phyloP scores from a whole-genome alignment of 2,888 invertebrate species.

The Ophion ventricosus region DNA sequence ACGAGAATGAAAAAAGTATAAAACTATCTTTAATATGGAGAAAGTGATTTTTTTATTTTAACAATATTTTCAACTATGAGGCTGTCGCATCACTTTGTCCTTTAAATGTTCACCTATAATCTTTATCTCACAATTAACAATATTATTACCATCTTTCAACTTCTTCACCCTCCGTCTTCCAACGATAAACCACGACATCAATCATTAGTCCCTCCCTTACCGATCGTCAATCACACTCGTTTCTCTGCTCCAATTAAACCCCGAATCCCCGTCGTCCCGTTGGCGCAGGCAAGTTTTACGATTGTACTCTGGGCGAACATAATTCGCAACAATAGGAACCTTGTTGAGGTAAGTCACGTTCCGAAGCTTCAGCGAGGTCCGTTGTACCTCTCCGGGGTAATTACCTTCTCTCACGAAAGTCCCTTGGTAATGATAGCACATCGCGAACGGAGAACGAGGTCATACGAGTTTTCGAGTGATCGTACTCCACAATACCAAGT shows the following conservation, averaged over 20 bases:
- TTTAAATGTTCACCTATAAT: background rate
- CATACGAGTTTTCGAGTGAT: constrained; percentile 10
- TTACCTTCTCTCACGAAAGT: constrained; percentile 79
- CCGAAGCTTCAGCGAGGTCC: constrained; percentile 46
- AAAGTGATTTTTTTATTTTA: background rate
- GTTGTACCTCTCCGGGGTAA: constrained; percentile 67
- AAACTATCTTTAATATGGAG: background rate
- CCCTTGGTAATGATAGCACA: constrained; percentile 70
- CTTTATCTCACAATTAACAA: background rate
- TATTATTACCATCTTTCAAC: background rate
- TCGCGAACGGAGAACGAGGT: constrained; percentile 6
- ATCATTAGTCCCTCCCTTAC: background rate
- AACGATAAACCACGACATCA: background rate
- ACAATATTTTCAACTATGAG: background rate
- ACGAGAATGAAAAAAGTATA: too few relatives aligned
- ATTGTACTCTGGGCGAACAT: background rate
- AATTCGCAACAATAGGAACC: constrained; percentile 61
- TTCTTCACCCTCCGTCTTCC: background rate
- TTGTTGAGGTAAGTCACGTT: constrained; percentile 78
- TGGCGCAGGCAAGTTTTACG: constrained; percentile 1
- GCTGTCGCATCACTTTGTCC: too few relatives aligned
- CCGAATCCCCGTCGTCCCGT: background rate
- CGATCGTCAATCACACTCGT: constrained; percentile 19
- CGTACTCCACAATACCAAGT: background rate
- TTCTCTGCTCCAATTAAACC: constrained; percentile 1